Evolutionary conservation across 2,797 vertebrate species (phyloP), one percentile per base, ranked within the genome.

Genomic region (Acropternis orthonyx): DNA sequence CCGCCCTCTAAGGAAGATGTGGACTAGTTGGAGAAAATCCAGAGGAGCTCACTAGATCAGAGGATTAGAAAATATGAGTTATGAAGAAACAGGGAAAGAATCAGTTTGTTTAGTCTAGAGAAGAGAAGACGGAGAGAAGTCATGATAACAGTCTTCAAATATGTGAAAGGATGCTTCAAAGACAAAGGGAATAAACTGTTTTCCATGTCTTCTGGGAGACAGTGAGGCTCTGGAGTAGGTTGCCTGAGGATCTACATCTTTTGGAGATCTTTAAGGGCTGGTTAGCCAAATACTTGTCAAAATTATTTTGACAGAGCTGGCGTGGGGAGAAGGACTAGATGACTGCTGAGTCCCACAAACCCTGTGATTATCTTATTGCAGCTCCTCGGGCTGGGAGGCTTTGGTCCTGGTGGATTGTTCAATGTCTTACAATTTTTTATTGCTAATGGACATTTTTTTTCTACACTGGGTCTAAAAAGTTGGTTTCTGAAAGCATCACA

Each of bases 21-120:
- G 92, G 85, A 37, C 51, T 92, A 15, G 19, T 22, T 97, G 96
- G 96, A 96, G 77, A 82, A 96, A 97, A 56, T 95, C 95, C 96
- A 97, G 93, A 82, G 77, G 52, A 85, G 74, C 92, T 96, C 92
- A 71, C 63, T 76, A 93, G 85, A 95, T 95, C 95, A 96, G 94
- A 95, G 96, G 93, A 85, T 95, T 95, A 94, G 90, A 95, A 90
- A 94, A 88, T 61, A 89, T 94, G 94, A 97, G 63, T 95, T 95
- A 97, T 92, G 95, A 92, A 92, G 88, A 87, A 95, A 65, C 71
- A 95, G 69, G 76, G 90, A 76, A 93, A 78, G 95, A 66, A 84
- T 85, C 76, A 51, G 88, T 94, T 95, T 97, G 96, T 97, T 97
- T 97, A 97, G 96, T 97, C 96, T 97, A 82, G 71, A 78, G 79